Evolutionary conservation across 1,140 invertebrate species (phyloP).

Genomic region (Drosophila quadrilineata): DNA sequence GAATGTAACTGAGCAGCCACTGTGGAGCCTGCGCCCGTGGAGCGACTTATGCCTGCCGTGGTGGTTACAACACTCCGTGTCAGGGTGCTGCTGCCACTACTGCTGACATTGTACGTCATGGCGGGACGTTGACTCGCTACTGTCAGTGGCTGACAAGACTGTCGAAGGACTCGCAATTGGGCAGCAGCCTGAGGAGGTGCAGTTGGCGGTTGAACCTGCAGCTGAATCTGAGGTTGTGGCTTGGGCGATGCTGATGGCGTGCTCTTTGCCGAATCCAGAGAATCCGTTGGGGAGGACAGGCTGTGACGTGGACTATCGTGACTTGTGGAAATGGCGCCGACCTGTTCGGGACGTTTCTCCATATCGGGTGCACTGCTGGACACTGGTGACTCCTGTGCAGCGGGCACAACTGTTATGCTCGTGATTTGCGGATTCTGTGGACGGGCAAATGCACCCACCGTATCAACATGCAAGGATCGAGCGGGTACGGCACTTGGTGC

Average conservation of each 20-base stretch:
- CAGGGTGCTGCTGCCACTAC: conserved; percentile 40
- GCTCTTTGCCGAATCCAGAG: conserved; percentile 58
- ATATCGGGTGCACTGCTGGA: conserved; percentile 69
- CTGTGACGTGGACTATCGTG: conserved; percentile 74
- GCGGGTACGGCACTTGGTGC: background rate
- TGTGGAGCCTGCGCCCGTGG: conserved; percentile 26
- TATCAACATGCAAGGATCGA: conserved; percentile 40
- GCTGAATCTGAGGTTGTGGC: conserved; percentile 31
- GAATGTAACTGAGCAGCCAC: conserved; percentile 58
- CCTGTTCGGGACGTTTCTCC: conserved; percentile 73
- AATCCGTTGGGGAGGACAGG: conserved; percentile 69
- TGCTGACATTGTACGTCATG: conserved; percentile 27
- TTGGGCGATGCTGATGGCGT: conserved; percentile 49
- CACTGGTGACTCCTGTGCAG: conserved; percentile 75
- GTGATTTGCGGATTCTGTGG: conserved; percentile 57
- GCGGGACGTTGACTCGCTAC: conserved; percentile 31
- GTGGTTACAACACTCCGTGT: conserved; percentile 56
- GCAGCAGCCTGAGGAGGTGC: conserved; percentile 86
- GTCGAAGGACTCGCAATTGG: conserved; percentile 32
- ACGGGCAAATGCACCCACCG: conserved; percentile 42
- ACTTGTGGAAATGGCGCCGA: conserved; percentile 79
- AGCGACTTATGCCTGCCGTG: conserved; percentile 43
- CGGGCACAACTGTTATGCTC: conserved; percentile 51
- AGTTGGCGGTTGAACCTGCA: conserved; percentile 18
- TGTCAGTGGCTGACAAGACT: conserved; percentile 23